Conservation (phyloP, 2,888 invertebrate genomes). For the Camptogramma bilineatum region DNA sequence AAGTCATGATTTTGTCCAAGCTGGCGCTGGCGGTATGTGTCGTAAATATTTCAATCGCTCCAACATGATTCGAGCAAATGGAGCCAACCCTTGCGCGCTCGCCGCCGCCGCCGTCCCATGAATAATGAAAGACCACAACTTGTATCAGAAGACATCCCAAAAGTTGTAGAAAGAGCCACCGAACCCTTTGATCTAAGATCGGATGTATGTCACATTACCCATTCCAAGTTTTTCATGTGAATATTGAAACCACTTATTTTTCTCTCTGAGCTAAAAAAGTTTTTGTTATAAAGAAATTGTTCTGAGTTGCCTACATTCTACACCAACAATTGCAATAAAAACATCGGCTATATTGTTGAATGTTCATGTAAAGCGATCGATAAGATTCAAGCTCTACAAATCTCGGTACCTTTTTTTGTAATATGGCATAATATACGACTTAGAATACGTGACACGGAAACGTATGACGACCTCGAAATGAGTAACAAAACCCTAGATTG, state of each 20-base stretch:
- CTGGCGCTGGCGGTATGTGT: background rate
- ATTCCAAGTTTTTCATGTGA: conserved; percentile 23
- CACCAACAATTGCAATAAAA: background rate
- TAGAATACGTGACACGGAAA: conserved; percentile 2
- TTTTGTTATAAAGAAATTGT: conserved; percentile 17
- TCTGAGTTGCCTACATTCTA: background rate
- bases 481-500: conserved; percentile 11
- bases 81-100: conserved; percentile 4
- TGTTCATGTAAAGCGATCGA: background rate
- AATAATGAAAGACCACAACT: conserved; percentile 26
- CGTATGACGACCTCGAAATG: conserved; percentile 15
- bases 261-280: conserved; percentile 7
- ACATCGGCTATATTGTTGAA: background rate
- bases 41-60: conserved; percentile 9
- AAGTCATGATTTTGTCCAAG: conserved; percentile 5
- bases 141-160: conserved; percentile 24
- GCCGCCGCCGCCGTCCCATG: conserved; percentile 15
- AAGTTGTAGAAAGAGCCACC: conserved; percentile 24
- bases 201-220: conserved; percentile 21
- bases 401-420: background rate
- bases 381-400: background rate
- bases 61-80: conserved; percentile 11
- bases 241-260: conserved; percentile 25
- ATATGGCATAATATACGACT: background rate
- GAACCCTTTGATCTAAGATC: conserved; percentile 31